These are phyloP conservation scores for Drosophila flavopinicola DNA, from an alignment of 2,888 invertebrate species.

Conservation along the genomic window DNA sequence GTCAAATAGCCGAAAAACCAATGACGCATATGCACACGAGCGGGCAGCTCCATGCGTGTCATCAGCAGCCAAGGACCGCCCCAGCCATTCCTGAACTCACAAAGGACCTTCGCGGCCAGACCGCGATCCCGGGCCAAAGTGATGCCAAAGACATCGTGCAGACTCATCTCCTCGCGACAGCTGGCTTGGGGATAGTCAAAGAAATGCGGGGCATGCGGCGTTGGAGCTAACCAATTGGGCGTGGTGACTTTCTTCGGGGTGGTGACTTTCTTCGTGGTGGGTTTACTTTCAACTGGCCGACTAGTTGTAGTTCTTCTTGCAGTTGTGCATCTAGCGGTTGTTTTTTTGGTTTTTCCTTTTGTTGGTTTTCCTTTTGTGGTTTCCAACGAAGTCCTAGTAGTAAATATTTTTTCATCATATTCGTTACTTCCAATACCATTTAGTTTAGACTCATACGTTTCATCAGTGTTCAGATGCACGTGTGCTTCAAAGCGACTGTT, in stretches of 20 bases:
- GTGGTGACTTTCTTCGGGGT: too few relatives aligned
- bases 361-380: neutral
- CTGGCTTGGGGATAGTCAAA: slow-evolving; percentile 54
- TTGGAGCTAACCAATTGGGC: slow-evolving; percentile 9
- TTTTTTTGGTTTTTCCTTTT: neutral
- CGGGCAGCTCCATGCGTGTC: slow-evolving; percentile 57
- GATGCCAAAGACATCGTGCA: slow-evolving; percentile 58
- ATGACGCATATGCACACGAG: slow-evolving; percentile 53
- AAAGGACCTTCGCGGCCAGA: slow-evolving; percentile 50
- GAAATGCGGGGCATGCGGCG: slow-evolving; percentile 44
- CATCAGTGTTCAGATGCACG: neutral
- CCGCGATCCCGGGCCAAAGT: slow-evolving; percentile 45
- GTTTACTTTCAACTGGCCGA: neutral
- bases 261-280: neutral
- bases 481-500: neutral
- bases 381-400: too few relatives aligned
- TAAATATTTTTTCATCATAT: too few relatives aligned
- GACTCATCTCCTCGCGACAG: slow-evolving; percentile 48
- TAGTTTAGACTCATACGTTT: neutral
- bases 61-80: slow-evolving; percentile 60
- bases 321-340: neutral
- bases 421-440: neutral
- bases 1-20: slow-evolving; percentile 64
- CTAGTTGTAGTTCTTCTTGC: neutral
- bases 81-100: slow-evolving; percentile 52